phyloP scores from a whole-genome alignment of 1,140 invertebrate species.

The Pseudachorutes palmiensis region DNA sequence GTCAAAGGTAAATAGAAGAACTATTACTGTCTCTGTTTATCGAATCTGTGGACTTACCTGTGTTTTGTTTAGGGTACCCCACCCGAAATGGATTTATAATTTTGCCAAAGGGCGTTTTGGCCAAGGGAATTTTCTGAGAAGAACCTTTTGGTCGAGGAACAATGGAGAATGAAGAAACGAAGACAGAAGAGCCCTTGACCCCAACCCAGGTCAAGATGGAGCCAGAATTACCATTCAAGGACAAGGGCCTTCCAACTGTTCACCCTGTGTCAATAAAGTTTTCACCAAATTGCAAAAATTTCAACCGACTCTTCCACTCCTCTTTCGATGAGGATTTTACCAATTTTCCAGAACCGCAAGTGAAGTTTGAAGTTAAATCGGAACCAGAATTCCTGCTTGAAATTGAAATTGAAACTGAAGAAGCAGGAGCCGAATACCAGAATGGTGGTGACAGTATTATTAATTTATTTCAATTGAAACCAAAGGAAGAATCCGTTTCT shows the following conservation, averaged over 20 bases:
- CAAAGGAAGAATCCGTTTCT: not conserved
- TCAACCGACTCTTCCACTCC: constrained; percentile 5
- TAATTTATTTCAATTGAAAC: not conserved
- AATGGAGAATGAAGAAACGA: not conserved
- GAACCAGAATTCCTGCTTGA: not conserved
- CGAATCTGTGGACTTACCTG: too few relatives aligned
- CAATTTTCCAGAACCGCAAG: not conserved
- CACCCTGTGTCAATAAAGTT: not conserved
- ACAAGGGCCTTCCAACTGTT: not conserved
- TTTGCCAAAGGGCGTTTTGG: not conserved
- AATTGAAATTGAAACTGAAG: constrained; percentile 10
- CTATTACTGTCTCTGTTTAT: too few relatives aligned
- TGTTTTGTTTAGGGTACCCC: too few relatives aligned
- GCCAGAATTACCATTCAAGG: not conserved
- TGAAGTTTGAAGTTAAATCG: not conserved
- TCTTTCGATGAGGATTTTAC: not conserved
- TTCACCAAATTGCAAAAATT: constrained; percentile 2
- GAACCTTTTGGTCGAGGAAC: not conserved
- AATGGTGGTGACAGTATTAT: not conserved
- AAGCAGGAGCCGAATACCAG: not conserved
- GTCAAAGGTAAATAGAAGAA: not conserved
- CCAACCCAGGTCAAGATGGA: not conserved
- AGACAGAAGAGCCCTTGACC: not conserved
- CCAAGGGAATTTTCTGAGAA: not conserved
- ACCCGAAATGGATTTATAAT: not conserved